phyloP scores from a whole-genome alignment of 2,888 invertebrate genomes.

The Enchytraeus crypticus region DNA sequence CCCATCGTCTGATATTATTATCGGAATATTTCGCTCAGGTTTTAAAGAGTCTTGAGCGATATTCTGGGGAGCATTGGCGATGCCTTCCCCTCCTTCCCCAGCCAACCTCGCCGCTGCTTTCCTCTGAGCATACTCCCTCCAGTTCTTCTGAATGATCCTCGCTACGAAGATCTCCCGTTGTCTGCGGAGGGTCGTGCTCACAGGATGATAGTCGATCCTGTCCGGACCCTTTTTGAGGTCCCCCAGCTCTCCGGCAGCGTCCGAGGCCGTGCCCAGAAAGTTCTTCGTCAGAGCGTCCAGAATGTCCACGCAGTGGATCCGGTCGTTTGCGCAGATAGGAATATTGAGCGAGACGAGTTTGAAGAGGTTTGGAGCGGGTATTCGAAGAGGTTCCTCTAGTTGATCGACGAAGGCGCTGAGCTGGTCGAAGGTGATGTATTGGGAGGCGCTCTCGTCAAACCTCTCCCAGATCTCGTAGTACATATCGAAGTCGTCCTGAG shows the following conservation, averaged over 20 bases:
- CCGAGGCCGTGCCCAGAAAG: conserved; percentile 94
- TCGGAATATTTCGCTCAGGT: too few species aligned
- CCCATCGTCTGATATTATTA: too few species aligned
- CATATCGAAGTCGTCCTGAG: too few species aligned
- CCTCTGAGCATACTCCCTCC: conserved; percentile 10
- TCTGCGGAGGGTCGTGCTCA: conserved; percentile 86
- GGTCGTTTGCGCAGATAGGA: conserved; percentile 89
- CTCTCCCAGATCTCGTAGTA: too few species aligned
- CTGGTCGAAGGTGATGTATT: conserved; percentile 89
- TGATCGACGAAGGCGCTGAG: conserved; percentile 87
- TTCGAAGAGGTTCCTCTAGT: conserved; percentile 85
- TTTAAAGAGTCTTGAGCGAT: too few species aligned
- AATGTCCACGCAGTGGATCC: conserved; percentile 96
- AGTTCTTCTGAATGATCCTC: conserved; percentile 73
- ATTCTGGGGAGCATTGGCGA: too few species aligned
- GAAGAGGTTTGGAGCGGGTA: conserved; percentile 87
- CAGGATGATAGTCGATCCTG: conserved; percentile 79
- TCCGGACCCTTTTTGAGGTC: conserved; percentile 50
- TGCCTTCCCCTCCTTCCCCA: too few species aligned
- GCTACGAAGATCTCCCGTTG: conserved; percentile 96
- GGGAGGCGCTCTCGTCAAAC: conserved; percentile 94
- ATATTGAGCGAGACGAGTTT: conserved; percentile 98
- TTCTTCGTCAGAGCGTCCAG: conserved; percentile 95
- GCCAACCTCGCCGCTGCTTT: background rate
- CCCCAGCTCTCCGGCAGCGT: conserved; percentile 19